Evolutionary conservation across 2,797 vertebrate species (phyloP).

Genomic region (Bradypus variegatus): DNA sequence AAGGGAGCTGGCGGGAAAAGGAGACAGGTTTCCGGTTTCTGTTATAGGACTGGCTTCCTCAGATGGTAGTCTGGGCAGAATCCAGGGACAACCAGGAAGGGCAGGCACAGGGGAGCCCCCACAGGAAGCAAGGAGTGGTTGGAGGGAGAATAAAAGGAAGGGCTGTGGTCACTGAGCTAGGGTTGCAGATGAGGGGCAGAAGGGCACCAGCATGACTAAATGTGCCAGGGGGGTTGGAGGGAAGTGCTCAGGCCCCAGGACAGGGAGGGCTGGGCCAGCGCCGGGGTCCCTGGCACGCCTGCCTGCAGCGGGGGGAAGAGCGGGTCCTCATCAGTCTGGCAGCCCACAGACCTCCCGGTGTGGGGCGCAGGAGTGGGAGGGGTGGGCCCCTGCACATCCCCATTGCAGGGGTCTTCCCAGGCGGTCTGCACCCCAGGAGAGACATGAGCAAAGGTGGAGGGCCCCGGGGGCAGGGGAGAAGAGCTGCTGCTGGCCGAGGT

Average conservation of each 20-base stretch:
- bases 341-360: conserved; percentile 83
- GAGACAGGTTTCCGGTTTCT: neutral
- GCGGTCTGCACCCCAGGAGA: neutral
- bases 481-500: conserved; percentile 41
- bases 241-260: neutral
- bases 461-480: conserved; percentile 48
- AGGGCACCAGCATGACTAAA: too few species aligned
- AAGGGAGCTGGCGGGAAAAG: neutral
- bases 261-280: neutral
- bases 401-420: conserved; percentile 62
- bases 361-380: conserved; percentile 57
- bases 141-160: neutral
- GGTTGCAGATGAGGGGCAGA: conserved; percentile 50
- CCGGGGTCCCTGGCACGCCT: conserved; percentile 64
- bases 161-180: neutral
- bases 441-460: neutral
- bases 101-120: neutral
- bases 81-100: neutral
- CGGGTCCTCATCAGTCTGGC: conserved; percentile 86
- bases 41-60: neutral
- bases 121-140: conserved; percentile 41
- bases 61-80: neutral
- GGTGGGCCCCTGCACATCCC: conserved; percentile 43
- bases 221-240: too few species aligned
- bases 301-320: conserved; percentile 83